A percentile compares a stretch with the other conserved stretches of the same genome.
Conservation (phyloP, 2,888 invertebrate genomes). For the Papilio protenor region DNA sequence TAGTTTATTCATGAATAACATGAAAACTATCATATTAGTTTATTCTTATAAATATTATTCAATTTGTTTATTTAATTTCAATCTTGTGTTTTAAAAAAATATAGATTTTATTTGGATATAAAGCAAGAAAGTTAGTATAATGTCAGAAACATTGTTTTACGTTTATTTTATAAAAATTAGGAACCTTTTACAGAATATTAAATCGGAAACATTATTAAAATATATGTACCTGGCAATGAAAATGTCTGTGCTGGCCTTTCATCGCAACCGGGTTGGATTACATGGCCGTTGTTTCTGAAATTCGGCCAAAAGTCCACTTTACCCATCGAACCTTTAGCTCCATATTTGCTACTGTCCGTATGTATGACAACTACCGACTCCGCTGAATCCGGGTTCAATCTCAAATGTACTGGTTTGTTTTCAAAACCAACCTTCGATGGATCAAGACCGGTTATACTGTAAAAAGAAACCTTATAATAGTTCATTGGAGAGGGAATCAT, state of each 20-base stretch:
- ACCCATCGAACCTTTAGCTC: constrained; percentile 60
- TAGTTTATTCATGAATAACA: no score
- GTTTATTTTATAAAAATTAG: no score
- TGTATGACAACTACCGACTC: constrained; percentile 66
- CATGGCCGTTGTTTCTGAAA: constrained; percentile 58
- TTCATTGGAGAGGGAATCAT: background rate
- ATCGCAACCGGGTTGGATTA: constrained; percentile 71
- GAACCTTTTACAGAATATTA: no score
- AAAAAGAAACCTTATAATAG: constrained; percentile 35
- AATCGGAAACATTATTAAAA: background rate
- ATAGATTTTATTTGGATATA: background rate
- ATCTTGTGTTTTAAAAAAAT: no score
- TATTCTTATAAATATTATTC: no score
- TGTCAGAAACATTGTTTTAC: background rate
- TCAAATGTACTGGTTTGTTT: constrained; percentile 53
- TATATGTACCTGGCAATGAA: constrained; percentile 62
- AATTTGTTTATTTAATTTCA: no score
- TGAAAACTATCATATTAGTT: no score
- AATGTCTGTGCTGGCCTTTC: constrained; percentile 55
- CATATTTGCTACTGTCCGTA: constrained; percentile 72
- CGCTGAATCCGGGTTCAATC: constrained; percentile 65
- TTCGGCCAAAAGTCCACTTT: constrained; percentile 79
- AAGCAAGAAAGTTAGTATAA: background rate
- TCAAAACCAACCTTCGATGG: constrained; percentile 70
- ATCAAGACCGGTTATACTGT: constrained; percentile 74